Evolutionary conservation across 37 sponge, comb jelly and placozoan genomes (phyloP).

Genomic region (Cladorhizidae sp.): DNA sequence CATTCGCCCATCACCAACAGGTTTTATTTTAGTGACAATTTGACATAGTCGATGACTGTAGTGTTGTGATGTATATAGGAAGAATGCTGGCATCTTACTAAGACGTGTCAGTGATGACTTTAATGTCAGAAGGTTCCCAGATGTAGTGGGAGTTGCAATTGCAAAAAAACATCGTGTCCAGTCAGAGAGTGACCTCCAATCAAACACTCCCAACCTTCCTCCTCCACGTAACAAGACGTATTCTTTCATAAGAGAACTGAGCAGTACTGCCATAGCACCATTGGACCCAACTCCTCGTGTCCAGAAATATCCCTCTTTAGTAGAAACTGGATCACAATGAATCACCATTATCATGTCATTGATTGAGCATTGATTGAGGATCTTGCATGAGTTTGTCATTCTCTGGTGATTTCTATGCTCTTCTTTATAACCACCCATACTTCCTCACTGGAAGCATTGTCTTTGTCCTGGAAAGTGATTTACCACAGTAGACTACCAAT

Average conservation of each 20-base stretch:
- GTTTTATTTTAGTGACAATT: not conserved
- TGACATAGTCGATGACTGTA: not conserved
- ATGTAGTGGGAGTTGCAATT: not conserved
- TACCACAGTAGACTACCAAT: too few species aligned
- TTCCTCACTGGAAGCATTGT: conserved; percentile 4
- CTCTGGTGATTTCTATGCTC: not conserved
- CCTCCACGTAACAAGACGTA: too few species aligned
- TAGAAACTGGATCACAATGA: too few species aligned
- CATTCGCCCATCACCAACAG: conserved; percentile 36
- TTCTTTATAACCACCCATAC: conserved; percentile 7
- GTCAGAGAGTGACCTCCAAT: too few species aligned
- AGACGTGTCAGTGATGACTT: conserved; percentile 38
- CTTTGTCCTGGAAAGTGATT: too few species aligned
- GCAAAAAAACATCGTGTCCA: too few species aligned
- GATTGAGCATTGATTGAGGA: too few species aligned
- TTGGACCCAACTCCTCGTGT: not conserved
- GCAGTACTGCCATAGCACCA: not conserved
- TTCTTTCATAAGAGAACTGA: not conserved
- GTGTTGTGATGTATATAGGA: not conserved
- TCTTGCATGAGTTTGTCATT: too few species aligned
- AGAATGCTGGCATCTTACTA: conserved; percentile 28
- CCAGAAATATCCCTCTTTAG: not conserved
- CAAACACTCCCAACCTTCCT: too few species aligned
- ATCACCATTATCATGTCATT: too few species aligned
- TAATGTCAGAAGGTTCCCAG: conserved; percentile 31